Evolutionary conservation across 2,113 vertebrate species (phyloP), one percentile per base, ranked within the genome.

Genomic region (Ptychochromis oligacanthus): DNA sequence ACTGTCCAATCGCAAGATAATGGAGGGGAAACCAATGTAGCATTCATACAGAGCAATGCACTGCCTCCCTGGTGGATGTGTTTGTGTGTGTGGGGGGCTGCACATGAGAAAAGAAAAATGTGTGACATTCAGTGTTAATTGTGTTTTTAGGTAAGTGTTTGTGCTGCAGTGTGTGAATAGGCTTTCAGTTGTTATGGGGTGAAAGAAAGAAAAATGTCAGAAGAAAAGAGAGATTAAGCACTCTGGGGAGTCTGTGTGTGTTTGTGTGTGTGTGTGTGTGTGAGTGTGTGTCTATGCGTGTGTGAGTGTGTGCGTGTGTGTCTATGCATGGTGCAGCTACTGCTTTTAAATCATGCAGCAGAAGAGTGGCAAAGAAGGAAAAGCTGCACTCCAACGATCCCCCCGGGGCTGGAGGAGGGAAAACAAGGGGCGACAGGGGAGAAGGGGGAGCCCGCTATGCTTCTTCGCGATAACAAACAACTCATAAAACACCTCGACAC

Each of bases 341-440:
- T 79, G 72, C 77, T 58, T 90, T 52, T 91, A 93, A 95, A 93
- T 93, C 87, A 91, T 89, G 90, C 79, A 93, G 87, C 64, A 91
- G 79, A 85, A 84, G 78, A 89, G 86, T 76, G 79, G 81, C 62
- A 79, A 87, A 82, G 83, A 81, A 56, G 79, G 56, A 85, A 89
- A 89, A 82, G 82, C 77, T 87, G 86, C 88, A 86, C 88, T 92
- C 75, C 81, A 77, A 67, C 28, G 70, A 75, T 84, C 84, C 80
- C 89, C 77, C 12, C 31, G 78, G 84, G 80, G 70, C 57, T 2
- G 3, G 40, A n/a, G 81, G 80, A 81, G 81, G 77, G 5, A 77
- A 72, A 80, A 57, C 43, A 22, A 75, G 79, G 79, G 74, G 82
- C 85, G 81, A 80, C 28, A 13, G 46, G 46, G 84, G 77, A 59